Conservation (phyloP, 2,888 invertebrate genomes). For the Eristalinus sepulchralis region DNA sequence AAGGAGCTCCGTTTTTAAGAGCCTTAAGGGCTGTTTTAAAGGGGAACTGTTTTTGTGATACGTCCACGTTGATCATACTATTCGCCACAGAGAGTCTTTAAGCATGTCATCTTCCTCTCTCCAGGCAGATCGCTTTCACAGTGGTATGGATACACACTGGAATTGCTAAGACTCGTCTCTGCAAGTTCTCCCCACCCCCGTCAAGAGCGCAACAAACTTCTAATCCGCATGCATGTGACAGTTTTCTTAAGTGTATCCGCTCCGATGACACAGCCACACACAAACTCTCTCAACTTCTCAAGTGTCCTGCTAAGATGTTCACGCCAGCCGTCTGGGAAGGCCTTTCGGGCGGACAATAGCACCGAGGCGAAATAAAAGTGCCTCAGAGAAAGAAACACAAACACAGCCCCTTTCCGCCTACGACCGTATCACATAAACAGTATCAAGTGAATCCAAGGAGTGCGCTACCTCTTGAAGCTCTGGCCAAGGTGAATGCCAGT, state of each 20-base stretch:
- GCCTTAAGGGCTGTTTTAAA: too few species aligned
- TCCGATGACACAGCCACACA: neutral
- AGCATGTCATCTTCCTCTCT: neutral
- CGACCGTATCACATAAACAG: neutral
- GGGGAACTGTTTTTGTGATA: too few species aligned
- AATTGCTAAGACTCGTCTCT: too few species aligned
- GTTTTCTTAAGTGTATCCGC: neutral
- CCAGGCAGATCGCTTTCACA: neutral
- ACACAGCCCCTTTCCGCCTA: slow-evolving; percentile 4
- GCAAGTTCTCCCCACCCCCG: neutral
- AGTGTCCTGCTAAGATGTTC: neutral
- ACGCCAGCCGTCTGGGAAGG: neutral
- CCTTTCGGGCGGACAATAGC: neutral
- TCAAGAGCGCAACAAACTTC: neutral
- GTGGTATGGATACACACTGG: too few species aligned
- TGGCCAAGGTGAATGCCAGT: slow-evolving; percentile 65
- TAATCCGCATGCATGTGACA: neutral
- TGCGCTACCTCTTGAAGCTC: slow-evolving; percentile 42
- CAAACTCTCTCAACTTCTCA: neutral
- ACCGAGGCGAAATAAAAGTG: neutral
- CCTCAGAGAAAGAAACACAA: too few species aligned
- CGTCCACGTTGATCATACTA: too few species aligned
- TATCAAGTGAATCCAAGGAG: slow-evolving; percentile 17
- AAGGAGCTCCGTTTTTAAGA: too few species aligned
- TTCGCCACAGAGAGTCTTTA: too few species aligned